Conservation (phyloP, 2,888 invertebrate genomes). For the Leucoptera coffeella region DNA sequence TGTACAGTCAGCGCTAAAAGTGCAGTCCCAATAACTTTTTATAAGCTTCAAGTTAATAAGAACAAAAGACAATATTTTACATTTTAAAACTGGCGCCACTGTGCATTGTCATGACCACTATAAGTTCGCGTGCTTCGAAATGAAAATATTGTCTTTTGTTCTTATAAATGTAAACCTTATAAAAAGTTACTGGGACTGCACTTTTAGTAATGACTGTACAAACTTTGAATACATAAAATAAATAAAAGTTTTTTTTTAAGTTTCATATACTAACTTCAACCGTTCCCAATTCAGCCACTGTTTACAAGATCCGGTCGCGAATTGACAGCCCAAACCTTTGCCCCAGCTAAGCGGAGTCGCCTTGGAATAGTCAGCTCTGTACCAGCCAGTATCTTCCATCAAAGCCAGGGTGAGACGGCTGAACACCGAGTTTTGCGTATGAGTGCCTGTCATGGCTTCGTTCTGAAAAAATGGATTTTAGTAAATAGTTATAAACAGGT, state of each 20-base stretch:
- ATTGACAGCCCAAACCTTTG: constrained; percentile 82
- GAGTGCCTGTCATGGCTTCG: constrained; percentile 99
- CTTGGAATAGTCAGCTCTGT: constrained; percentile 82
- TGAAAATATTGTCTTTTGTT: no score
- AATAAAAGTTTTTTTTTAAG: not conserved
- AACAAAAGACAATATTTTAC: no score
- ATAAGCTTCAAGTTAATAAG: no score
- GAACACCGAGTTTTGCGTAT: constrained; percentile 96
- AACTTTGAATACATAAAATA: constrained; percentile 15
- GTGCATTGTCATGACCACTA: no score
- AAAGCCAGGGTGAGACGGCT: constrained; percentile 91
- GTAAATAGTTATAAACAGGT: no score
- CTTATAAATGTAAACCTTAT: no score
- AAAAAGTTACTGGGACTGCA: no score
- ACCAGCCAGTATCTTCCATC: constrained; percentile 99
- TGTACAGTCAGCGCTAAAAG: no score
- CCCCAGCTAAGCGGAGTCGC: constrained; percentile 91
- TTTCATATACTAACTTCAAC: constrained; percentile 45
- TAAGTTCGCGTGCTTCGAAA: no score
- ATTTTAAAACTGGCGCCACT: no score
- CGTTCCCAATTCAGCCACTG: constrained; percentile 87
- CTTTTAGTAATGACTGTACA: no score
- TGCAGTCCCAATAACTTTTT: no score
- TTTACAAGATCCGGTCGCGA: constrained; percentile 91
- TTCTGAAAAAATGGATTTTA: constrained; percentile 62